Base-by-base conservation (phyloP, 2,797 vertebrate species). In the Sciaenops ocellatus region DNA sequence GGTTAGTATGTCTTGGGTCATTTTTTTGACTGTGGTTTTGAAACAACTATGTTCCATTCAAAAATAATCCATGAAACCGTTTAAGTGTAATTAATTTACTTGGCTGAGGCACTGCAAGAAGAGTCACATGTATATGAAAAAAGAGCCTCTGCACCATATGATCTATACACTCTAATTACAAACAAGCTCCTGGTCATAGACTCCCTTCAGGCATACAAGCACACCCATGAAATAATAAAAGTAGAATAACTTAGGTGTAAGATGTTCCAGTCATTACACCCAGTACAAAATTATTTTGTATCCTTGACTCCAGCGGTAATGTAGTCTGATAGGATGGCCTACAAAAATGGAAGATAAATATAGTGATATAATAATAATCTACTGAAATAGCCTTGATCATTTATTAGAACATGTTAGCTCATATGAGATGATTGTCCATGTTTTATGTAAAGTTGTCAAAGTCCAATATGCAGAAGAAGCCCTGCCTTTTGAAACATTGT, bases 21-120 rank as follows among this genome's bases (percentile, higher is more conserved):
- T 46, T 42, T 42, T 56, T 57, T 52, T 38, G 15, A 51, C 16
- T 59, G 62, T 62, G 6, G n/a, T 55, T 28, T 73, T 26, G 28
- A 50, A 65, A 57, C 34, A 69, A 0, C 6, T 47, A 6, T 16
- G 0, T 30, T 20, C 3, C n/a, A 5, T 52, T 28, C 0, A 1
- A 59, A 18, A 71, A 61, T 22, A 59, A 18, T 30, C 41, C 24
- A 5, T 0, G 2, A 60, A 70, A 18, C 17, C 63, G 18, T 1
- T 26, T 1, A 54, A 48, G 30, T 3, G 12, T n/a, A 42, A 46
- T 54, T 47, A 3, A 42, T 6, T 74, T 5, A 28, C 6, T 62
- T 54, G 46, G 10, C 46, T 42, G 38, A 74, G 17, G n/a, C 30
- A 12, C 18, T 48, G 20, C 3, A 24, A 3, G 8, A 13, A 55